Conservation (phyloP, 2,888 invertebrate genomes). For the Matsumyia berberina region DNA sequence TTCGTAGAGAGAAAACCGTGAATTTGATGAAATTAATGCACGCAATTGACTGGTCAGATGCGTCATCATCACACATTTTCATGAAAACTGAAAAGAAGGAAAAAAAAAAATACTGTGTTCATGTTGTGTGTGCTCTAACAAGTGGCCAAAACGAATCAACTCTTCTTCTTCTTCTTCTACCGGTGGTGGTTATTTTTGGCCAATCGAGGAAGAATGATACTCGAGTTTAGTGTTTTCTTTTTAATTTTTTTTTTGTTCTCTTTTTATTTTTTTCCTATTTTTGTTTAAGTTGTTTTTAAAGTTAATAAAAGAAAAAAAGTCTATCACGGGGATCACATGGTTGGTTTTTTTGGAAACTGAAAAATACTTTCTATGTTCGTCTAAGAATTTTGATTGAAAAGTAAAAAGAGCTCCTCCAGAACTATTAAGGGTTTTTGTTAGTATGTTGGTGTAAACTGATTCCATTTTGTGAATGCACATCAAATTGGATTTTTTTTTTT, state of each 20-base stretch:
- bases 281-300: slow-evolving; percentile 40
- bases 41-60: slow-evolving; percentile 47
- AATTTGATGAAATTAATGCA: slow-evolving; percentile 46
- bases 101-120: background rate
- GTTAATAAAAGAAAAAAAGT: slow-evolving; percentile 42
- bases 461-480: background rate
- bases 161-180: slow-evolving; percentile 24
- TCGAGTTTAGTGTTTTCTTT: slow-evolving; percentile 37
- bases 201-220: slow-evolving; percentile 62
- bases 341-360: background rate
- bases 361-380: slow-evolving; percentile 24
- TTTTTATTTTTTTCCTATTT: slow-evolving; percentile 40
- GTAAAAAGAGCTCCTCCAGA: background rate
- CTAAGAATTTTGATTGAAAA: slow-evolving; percentile 28
- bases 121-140: slow-evolving; percentile 57
- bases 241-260: slow-evolving; percentile 1
- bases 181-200: slow-evolving; percentile 68
- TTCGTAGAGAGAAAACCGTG: background rate
- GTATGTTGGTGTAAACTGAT: slow-evolving; percentile 8
- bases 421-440: background rate
- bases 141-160: slow-evolving; percentile 52
- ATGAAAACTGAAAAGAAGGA: slow-evolving; percentile 12
- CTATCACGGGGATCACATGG: slow-evolving; percentile 31
- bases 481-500: background rate
- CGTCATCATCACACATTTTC: slow-evolving; percentile 41